Conservation (phyloP, 2,888 invertebrate species). For the Callimorpha dominula region DNA sequence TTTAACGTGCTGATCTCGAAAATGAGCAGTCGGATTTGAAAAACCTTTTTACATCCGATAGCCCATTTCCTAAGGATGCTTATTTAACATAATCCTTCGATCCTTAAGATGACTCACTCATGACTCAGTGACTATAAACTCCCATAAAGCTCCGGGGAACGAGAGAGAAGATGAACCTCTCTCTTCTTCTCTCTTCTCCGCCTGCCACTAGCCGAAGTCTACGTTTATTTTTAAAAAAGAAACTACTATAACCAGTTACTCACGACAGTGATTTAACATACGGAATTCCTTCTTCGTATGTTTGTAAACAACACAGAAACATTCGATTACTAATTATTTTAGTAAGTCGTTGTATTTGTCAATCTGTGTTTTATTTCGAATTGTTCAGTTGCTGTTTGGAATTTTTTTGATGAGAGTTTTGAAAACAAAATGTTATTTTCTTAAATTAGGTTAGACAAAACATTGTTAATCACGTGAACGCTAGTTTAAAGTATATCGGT, state of each 20-base stretch:
- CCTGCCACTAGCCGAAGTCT: background rate
- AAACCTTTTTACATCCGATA: no score
- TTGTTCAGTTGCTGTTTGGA: slow-evolving; percentile 4
- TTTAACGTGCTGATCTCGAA: no score
- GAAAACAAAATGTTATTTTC: background rate
- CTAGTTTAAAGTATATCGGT: background rate
- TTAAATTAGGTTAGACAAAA: background rate
- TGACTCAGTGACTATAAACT: no score
- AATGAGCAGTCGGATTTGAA: no score
- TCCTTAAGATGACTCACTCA: no score
- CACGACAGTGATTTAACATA: slow-evolving; percentile 4
- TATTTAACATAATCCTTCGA: no score
- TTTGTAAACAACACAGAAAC: slow-evolving; percentile 44
- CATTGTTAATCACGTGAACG: background rate
- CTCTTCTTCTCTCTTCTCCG: no score
- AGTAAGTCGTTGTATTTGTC: slow-evolving; percentile 6
- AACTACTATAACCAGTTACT: background rate
- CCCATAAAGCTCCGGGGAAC: no score
- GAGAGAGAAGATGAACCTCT: no score
- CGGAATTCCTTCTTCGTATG: slow-evolving; percentile 41
- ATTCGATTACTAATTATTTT: slow-evolving; percentile 34
- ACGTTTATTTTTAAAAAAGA: background rate
- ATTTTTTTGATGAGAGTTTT: slow-evolving; percentile 1
- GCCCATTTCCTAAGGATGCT: no score
- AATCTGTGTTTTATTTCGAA: slow-evolving; percentile 7